A percentile compares a stretch with the other conserved stretches of the same genome.
Conservation (phyloP, 2,797 vertebrate species). For the Silurus lanzhouensis region DNA sequence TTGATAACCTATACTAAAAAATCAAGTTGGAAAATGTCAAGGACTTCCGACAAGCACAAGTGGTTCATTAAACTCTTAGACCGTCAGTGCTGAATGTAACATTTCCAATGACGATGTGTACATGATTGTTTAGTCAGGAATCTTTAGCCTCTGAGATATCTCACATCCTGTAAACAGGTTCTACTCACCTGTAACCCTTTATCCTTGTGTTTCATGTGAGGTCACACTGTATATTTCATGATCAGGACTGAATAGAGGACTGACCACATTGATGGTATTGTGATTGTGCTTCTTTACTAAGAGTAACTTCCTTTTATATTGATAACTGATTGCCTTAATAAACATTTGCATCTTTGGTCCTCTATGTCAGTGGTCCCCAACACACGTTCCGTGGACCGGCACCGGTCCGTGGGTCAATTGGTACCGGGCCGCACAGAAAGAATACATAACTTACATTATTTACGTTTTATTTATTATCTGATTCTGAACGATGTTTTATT, state of each 20-base stretch:
- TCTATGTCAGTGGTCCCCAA: too few species aligned
- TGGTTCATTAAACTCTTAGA: neutral
- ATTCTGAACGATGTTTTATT: too few species aligned
- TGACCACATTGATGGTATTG: neutral
- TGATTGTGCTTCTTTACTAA: neutral
- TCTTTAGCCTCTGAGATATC: neutral
- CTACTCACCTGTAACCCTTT: neutral
- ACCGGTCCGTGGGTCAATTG: too few species aligned
- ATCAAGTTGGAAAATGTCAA: constrained; percentile 5
- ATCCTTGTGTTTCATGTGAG: neutral
- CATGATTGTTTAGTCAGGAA: neutral
- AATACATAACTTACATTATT: too few species aligned
- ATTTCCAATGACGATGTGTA: neutral
- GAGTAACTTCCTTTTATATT: neutral
- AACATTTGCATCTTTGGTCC: too few species aligned
- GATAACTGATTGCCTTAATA: neutral
- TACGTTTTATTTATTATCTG: too few species aligned
- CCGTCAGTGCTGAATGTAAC: neutral
- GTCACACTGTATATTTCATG: neutral
- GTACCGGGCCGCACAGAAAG: too few species aligned
- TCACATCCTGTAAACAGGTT: neutral
- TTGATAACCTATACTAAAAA: neutral
- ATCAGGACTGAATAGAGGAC: neutral
- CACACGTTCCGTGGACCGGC: too few species aligned
- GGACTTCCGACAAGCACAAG: neutral